Evolutionary conservation across 2,113 vertebrate species (phyloP).

Genomic region (Anhinga anhinga): DNA sequence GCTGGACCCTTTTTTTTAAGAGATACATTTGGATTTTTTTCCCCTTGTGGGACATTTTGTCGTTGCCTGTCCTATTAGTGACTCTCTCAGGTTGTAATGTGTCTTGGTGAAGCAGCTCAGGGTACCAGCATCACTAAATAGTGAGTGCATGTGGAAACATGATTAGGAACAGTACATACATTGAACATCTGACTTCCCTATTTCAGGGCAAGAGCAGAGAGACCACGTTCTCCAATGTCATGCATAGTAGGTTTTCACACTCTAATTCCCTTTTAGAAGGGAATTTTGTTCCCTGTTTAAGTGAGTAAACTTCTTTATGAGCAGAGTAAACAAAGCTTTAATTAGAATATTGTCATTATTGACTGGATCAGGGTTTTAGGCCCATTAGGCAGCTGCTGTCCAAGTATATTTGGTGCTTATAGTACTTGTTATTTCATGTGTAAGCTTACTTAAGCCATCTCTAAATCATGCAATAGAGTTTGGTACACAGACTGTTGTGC

Average conservation of each 20-base stretch:
- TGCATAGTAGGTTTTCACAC: not conserved
- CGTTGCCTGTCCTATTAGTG: not conserved
- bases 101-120: not conserved
- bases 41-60: not conserved
- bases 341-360: constrained; percentile 17
- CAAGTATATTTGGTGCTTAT: not conserved
- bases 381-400: constrained; percentile 1
- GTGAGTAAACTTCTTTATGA: not conserved
- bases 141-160: accelerated
- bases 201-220: not conserved
- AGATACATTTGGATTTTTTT: not conserved
- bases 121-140: not conserved
- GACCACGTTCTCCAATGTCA: not conserved
- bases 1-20: not conserved
- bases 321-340: constrained; percentile 10
- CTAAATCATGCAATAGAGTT: constrained; percentile 8
- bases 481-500: not conserved
- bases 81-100: not conserved
- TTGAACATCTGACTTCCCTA: not conserved
- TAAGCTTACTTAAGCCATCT: constrained; percentile 29
- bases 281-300: not conserved
- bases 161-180: not conserved
- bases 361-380: not conserved
- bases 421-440: not conserved
- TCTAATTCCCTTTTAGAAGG: not conserved